phyloP scores from a whole-genome alignment of 2,113 vertebrate species.

The Paedocypris sp. region DNA sequence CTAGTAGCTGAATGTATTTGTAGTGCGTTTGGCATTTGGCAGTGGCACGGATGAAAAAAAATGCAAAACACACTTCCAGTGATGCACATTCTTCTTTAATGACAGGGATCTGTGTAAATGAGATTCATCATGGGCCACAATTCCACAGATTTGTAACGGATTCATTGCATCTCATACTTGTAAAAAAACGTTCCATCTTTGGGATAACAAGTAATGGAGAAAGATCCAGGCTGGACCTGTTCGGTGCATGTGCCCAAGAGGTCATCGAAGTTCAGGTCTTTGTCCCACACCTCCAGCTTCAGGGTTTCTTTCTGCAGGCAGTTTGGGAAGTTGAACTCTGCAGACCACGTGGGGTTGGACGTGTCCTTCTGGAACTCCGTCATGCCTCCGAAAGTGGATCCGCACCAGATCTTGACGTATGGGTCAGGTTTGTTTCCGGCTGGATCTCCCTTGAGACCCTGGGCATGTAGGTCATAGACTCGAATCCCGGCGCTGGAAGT shows the following conservation, averaged over 20 bases:
- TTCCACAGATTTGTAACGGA: too few relatives aligned
- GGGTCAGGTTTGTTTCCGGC: not conserved
- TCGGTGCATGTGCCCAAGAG: not conserved
- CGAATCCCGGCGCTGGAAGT: not conserved
- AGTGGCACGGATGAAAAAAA: too few relatives aligned
- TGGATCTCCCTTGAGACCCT: not conserved
- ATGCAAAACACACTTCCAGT: too few relatives aligned
- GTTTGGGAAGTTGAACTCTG: not conserved
- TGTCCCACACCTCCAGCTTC: conserved; percentile 27
- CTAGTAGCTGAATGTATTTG: too few relatives aligned
- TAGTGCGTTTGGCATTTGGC: too few relatives aligned
- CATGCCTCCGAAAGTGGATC: not conserved
- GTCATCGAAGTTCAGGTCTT: conserved; percentile 15
- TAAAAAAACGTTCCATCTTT: not conserved
- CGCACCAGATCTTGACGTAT: conserved; percentile 8
- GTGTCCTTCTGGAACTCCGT: not conserved
- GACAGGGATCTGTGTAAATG: too few relatives aligned
- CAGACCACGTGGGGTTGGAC: not conserved
- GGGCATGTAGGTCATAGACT: not conserved
- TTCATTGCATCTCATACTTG: not conserved
- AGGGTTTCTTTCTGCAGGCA: not conserved
- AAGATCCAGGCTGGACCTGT: not conserved
- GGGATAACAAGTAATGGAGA: not conserved
- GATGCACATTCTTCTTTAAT: too few relatives aligned
- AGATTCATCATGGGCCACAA: too few relatives aligned